A percentile compares a stretch with the other conserved stretches of the same genome.
Conservation (phyloP, 2,888 invertebrate species). For the Sialis fuliginosa region DNA sequence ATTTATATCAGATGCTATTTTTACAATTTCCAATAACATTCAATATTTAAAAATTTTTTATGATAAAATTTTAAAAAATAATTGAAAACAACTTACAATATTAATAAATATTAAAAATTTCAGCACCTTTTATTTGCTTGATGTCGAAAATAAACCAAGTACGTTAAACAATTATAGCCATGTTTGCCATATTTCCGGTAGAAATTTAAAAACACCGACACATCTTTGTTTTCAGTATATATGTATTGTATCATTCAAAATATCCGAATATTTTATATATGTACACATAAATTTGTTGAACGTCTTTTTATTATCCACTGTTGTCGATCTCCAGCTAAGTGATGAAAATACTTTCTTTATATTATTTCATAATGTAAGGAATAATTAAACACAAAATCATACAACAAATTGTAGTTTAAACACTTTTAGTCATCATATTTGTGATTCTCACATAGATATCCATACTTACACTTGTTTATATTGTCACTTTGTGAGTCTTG, state of each 20-base stretch:
- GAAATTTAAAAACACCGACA: neutral
- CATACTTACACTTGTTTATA: neutral
- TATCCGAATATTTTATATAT: constrained; percentile 3
- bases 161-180: too few species aligned
- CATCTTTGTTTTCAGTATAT: neutral
- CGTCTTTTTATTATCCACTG: constrained; percentile 4
- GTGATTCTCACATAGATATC: neutral
- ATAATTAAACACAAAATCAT: constrained; percentile 19
- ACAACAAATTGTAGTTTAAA: constrained; percentile 6
- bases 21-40: too few species aligned
- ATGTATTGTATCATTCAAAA: constrained; percentile 1
- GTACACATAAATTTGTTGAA: constrained; percentile 6
- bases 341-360: constrained; percentile 24
- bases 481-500: neutral
- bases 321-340: constrained; percentile 11
- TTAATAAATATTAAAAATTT: neutral
- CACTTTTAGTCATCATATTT: neutral
- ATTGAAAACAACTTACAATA: neutral
- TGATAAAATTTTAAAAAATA: neutral
- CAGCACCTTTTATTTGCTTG: neutral
- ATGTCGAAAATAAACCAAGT: neutral
- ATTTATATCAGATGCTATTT: too few species aligned
- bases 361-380: constrained; percentile 17
- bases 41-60: too few species aligned
- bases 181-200: neutral